Base-by-base conservation (phyloP, 2,888 invertebrate species). In the Microctonus hyperodae region DNA sequence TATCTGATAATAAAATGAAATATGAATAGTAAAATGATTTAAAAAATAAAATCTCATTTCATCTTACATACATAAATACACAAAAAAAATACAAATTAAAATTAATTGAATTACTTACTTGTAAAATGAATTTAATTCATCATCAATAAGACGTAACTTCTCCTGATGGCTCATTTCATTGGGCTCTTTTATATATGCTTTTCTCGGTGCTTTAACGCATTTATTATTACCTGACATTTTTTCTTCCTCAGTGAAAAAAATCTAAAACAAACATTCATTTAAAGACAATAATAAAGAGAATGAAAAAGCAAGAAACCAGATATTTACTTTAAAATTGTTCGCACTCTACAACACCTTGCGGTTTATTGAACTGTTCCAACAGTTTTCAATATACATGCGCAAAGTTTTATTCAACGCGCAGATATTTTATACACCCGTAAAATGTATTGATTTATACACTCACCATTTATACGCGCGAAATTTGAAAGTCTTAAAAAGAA, bases 1-100 rank as follows among this genome's bases (percentile, higher is more conserved):
- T 89, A 89, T 75, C 90, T 88, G 11, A 31, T 31, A n/a, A 44
- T 2, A 20, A 1, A 7, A 7, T 2, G 44, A 2, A 44, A 59
- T 37, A 5, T 7, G 31, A 31, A 5, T n/a, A n/a, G 48, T n/a
- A n/a, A 22, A 48, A 55, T 40, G 22, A 40, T 40, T 40, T 13
- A 44, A n/a, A n/a, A n/a, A n/a, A n/a, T n/a, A n/a, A n/a, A n/a
- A n/a, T n/a, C n/a, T n/a, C n/a, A n/a, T n/a, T n/a, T 22, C 1
- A 11, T 48, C 11, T 13, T 28, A 13, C 1, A 20, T 11, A 22
- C 13, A 4, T 23, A 22, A 31, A 25, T 22, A 22, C 1, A 25
- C 60, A 35, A 1, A 1, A 35, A 35, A 35, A 35, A 1, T 44
- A n/a, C 7, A 5, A 11, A 48, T 28, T 0, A 22, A 33, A 22